Evolutionary conservation across 2,113 vertebrate genomes (phyloP).

Genomic region (Scolopax mira): DNA sequence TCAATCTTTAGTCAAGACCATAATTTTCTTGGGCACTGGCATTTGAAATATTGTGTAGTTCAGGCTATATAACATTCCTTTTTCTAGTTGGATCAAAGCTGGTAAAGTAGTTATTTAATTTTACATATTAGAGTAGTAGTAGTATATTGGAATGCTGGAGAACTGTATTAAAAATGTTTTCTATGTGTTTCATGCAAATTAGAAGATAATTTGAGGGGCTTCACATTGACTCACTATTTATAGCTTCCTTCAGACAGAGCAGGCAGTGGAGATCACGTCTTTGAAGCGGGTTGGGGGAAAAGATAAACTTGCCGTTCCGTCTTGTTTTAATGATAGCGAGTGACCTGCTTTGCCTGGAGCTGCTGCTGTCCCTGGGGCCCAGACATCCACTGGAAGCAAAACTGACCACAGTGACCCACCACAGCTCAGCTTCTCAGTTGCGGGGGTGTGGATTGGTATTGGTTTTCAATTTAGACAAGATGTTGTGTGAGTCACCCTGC

Average conservation of each 20-base stretch:
- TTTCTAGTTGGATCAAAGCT: not conserved
- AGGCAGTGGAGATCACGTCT: not conserved
- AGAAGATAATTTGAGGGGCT: not conserved
- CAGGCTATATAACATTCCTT: not conserved
- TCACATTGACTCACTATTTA: not conserved
- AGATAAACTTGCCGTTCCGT: not conserved
- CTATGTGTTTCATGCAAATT: not conserved
- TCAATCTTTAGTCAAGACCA: not conserved
- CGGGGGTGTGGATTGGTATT: constrained; percentile 52
- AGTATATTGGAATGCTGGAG: not conserved
- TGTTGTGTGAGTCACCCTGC: constrained; percentile 56
- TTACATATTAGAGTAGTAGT: not conserved
- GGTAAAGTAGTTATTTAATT: not conserved
- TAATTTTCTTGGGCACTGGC: not conserved
- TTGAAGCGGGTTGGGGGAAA: not conserved
- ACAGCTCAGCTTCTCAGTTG: constrained; percentile 13
- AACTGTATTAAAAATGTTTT: not conserved
- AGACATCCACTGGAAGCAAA: constrained; percentile 27
- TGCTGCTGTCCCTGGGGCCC: not conserved
- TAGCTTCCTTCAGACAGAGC: not conserved
- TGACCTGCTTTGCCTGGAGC: not conserved
- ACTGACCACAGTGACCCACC: constrained; percentile 40
- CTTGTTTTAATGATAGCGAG: not conserved
- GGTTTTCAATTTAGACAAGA: constrained; percentile 67
- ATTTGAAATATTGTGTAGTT: not conserved